Percentiles rank a stretch among this genome's conserved stretches.
These are phyloP conservation scores for Venustoraphidia nigricollis DNA, from an alignment of 2,888 invertebrate species.

Conservation along the genomic window DNA sequence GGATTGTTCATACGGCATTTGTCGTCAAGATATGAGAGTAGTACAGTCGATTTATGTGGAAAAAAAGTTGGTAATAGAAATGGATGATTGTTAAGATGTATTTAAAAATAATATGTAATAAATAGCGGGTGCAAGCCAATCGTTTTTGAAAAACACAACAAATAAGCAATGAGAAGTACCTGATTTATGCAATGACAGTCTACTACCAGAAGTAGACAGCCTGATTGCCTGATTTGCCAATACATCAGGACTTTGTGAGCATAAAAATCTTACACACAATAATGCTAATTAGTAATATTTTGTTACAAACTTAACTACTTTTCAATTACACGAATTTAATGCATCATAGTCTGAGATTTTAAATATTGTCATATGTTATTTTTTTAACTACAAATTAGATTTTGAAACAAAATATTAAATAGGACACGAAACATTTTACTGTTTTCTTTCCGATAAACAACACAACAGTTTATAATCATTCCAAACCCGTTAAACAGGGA, in stretches of 20 bases:
- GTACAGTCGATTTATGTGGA: no score
- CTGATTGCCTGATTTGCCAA: constrained; percentile 17
- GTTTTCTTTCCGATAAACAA: no score
- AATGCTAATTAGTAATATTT: constrained; percentile 4
- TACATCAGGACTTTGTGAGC: constrained; percentile 32
- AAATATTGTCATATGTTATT: not conserved
- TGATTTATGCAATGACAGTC: constrained; percentile 10
- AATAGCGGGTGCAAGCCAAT: not conserved
- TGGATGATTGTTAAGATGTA: no score
- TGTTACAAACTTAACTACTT: not conserved
- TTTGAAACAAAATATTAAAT: not conserved
- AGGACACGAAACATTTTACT: no score
- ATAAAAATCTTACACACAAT: constrained; percentile 26
- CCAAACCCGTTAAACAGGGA: no score
- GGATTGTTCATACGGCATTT: no score
- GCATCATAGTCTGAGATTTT: not conserved
- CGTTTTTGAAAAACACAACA: no score
- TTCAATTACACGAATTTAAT: no score
- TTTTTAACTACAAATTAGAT: not conserved
- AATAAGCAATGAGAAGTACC: constrained; percentile 6
- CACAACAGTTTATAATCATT: no score
- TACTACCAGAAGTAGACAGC: constrained; percentile 9
- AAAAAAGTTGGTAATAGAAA: no score
- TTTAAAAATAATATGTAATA: not conserved
- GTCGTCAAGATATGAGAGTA: no score